Evolutionary conservation across 2,113 vertebrate genomes (phyloP).

Genomic region (Leptodactylus fuscus): DNA sequence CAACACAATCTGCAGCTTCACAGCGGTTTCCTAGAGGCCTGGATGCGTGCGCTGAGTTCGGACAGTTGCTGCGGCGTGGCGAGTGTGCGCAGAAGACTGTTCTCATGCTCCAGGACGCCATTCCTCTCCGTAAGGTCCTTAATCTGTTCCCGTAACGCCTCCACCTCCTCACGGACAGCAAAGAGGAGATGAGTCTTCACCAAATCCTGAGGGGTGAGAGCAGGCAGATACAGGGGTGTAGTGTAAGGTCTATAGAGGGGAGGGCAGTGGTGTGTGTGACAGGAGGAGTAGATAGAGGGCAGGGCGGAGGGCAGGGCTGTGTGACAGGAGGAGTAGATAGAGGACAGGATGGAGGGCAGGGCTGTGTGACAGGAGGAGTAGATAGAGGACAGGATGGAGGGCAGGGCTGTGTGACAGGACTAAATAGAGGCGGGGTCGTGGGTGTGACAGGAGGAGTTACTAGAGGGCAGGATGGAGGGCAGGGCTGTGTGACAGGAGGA

Average conservation of each 20-base stretch:
- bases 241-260: background rate
- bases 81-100: slow-evolving; percentile 73
- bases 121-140: slow-evolving; percentile 77
- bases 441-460: background rate
- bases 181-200: slow-evolving; percentile 83
- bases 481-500: background rate
- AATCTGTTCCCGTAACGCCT: slow-evolving; percentile 79
- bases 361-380: background rate
- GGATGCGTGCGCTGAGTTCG: slow-evolving; percentile 27
- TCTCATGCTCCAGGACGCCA: slow-evolving; percentile 77
- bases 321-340: background rate
- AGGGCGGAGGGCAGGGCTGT: background rate
- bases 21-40: background rate
- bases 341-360: background rate
- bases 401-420: background rate
- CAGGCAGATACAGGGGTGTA: background rate
- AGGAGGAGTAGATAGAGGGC: background rate
- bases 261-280: background rate
- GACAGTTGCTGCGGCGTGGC: slow-evolving; percentile 65
- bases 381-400: background rate
- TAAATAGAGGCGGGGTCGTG: no score
- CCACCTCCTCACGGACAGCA: slow-evolving; percentile 81
- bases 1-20: background rate
- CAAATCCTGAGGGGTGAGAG: slow-evolving; percentile 72
- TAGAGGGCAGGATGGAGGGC: background rate